These are phyloP conservation scores for Hirundo rustica DNA, from an alignment of 2,797 vertebrate species.

Conservation along the genomic window DNA sequence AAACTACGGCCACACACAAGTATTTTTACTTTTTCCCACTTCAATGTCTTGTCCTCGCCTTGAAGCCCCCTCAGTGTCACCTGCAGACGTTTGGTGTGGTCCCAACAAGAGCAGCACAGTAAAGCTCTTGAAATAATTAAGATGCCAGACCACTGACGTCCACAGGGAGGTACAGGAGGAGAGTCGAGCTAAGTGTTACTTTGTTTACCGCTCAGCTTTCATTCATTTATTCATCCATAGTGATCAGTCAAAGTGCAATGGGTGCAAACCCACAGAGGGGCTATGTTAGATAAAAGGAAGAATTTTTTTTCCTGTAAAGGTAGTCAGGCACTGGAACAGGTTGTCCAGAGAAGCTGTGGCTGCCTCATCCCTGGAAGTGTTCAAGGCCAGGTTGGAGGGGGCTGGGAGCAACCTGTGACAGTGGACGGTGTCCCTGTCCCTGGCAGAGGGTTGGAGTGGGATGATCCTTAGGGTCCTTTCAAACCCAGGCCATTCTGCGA, in stretches of 20 bases:
- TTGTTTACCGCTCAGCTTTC: neutral
- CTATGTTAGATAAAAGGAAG: neutral
- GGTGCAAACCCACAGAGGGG: too few species aligned
- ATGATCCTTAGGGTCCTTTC: too few species aligned
- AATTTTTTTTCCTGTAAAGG: neutral
- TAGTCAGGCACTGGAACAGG: neutral
- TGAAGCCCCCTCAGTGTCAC: neutral
- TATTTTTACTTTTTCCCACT: neutral
- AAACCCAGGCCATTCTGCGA: neutral
- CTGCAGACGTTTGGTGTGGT: neutral
- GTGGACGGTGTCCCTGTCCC: neutral
- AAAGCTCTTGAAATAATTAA: fast-evolving
- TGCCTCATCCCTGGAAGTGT: neutral
- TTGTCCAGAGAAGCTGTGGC: neutral
- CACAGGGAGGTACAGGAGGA: neutral
- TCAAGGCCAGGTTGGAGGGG: neutral
- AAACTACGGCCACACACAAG: fast-evolving
- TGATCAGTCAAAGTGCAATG: fast-evolving
- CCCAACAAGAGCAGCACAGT: neutral
- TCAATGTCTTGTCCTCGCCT: neutral
- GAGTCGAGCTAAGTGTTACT: fast-evolving
- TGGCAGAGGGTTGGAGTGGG: fast-evolving
- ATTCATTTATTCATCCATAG: neutral
- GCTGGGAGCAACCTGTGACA: neutral
- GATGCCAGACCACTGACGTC: fast-evolving